phyloP scores from a whole-genome alignment of 2,888 invertebrate species.

The Autographa gamma region DNA sequence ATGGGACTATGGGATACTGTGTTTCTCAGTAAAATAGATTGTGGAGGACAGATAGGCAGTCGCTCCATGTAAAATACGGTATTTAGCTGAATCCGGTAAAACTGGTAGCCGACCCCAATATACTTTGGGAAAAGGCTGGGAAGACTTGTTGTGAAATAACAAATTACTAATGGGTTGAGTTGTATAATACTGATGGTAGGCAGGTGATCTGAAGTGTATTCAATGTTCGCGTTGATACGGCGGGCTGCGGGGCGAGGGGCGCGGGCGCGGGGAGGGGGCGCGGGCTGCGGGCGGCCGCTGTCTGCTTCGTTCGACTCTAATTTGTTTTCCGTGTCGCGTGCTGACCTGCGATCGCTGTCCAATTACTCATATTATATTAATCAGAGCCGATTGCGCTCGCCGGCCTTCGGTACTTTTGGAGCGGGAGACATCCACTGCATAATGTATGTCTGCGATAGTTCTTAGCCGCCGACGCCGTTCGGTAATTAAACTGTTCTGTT shows the following conservation, averaged over 20 bases:
- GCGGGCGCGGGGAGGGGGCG: neutral
- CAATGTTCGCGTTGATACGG: neutral
- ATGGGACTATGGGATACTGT: too few relatives aligned
- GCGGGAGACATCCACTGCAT: constrained; percentile 10
- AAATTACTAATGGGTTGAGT: too few relatives aligned
- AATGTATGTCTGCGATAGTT: constrained; percentile 11
- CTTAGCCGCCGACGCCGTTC: neutral
- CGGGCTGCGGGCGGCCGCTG: neutral
- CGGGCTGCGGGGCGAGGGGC: neutral
- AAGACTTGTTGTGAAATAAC: too few relatives aligned
- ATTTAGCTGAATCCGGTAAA: too few relatives aligned
- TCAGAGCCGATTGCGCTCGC: neutral
- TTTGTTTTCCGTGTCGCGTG: constrained; percentile 37
- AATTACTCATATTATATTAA: constrained; percentile 35
- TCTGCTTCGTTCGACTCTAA: constrained; percentile 23
- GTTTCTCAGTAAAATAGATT: too few relatives aligned
- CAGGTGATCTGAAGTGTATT: neutral
- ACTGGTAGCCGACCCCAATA: too few relatives aligned
- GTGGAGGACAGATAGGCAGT: too few relatives aligned
- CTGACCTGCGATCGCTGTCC: constrained; percentile 32
- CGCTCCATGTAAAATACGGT: too few relatives aligned
- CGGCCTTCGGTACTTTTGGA: neutral
- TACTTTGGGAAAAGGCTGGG: too few relatives aligned
- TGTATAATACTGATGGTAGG: neutral
- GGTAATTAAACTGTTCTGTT: neutral